Conservation (phyloP, 2,888 invertebrate species). For the Ornithoptera priamus region DNA sequence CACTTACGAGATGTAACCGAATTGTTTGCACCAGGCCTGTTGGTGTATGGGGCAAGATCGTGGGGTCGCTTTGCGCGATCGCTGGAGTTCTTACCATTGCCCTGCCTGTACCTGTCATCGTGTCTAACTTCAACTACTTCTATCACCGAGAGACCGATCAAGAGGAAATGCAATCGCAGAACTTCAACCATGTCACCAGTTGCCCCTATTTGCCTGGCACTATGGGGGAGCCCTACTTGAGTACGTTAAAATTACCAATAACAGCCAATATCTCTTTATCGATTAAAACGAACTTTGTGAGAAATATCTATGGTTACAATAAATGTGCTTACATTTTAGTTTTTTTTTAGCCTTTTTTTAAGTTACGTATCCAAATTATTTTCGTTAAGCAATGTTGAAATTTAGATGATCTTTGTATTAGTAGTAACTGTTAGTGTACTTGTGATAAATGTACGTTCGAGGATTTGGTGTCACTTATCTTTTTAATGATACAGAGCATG, state of each 20-base stretch:
- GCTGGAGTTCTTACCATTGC: slow-evolving; percentile 99
- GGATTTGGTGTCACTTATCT: slow-evolving; percentile 3
- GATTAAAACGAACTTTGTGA: background rate
- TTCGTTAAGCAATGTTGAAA: slow-evolving; percentile 7
- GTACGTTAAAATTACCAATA: slow-evolving; percentile 49
- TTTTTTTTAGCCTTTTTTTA: background rate
- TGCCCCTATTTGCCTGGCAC: slow-evolving; percentile 98
- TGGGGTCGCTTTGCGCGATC: slow-evolving; percentile 99
- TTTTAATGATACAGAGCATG: slow-evolving; percentile 13
- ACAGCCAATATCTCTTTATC: slow-evolving; percentile 4
- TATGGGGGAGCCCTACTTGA: slow-evolving; percentile 84
- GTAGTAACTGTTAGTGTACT: slow-evolving; percentile 3
- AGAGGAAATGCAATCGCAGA: slow-evolving; percentile 99
- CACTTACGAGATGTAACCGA: background rate
- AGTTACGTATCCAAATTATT: slow-evolving; percentile 6
- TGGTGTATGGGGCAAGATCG: slow-evolving; percentile 99
- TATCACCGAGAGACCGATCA: slow-evolving; percentile 99
- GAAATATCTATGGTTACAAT: slow-evolving; percentile 11
- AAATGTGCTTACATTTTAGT: slow-evolving; percentile 25
- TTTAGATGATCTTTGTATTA: background rate
- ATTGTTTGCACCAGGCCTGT: slow-evolving; percentile 87
- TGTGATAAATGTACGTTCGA: background rate
- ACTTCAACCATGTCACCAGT: slow-evolving; percentile 98
- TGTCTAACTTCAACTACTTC: slow-evolving; percentile 99
- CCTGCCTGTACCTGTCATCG: slow-evolving; percentile 99